These are phyloP conservation scores for Rhynchonema sp. DNA, from an alignment of 2,888 invertebrate genomes.

Conservation along the genomic window DNA sequence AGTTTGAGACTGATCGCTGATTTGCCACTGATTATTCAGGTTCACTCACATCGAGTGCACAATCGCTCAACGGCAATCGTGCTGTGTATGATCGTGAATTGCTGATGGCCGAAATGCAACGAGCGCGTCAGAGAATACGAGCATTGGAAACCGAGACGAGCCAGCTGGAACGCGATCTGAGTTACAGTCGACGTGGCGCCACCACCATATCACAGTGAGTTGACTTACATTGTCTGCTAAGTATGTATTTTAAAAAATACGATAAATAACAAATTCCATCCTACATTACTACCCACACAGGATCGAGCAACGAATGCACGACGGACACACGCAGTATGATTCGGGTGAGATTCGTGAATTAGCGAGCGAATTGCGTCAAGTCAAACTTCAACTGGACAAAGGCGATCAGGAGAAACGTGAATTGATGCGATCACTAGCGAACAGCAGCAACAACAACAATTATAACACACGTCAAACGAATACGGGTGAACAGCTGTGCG, in stretches of 20 bases:
- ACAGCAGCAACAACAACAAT: not conserved
- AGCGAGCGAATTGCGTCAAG: not conserved
- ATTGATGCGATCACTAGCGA: not conserved
- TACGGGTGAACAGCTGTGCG: too few species aligned
- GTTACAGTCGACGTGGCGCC: constrained; percentile 71
- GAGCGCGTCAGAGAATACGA: constrained; percentile 68
- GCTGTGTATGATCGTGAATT: not conserved
- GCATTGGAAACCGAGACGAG: constrained; percentile 68
- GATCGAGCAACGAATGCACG: not conserved
- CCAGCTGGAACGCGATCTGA: constrained; percentile 74
- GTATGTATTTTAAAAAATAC: not conserved
- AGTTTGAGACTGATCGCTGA: too few species aligned
- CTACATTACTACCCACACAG: not conserved
- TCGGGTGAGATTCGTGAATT: not conserved
- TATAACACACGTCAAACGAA: too few species aligned
- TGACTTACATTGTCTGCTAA: too few species aligned
- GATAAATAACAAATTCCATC: not conserved
- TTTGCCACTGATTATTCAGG: too few species aligned
- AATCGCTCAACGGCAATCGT: too few species aligned
- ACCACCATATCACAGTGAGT: constrained; percentile 71
- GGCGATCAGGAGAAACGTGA: not conserved
- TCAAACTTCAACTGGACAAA: not conserved
- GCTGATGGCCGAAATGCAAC: constrained; percentile 68
- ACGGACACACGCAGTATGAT: too few species aligned
- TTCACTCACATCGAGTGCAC: too few species aligned